A percentile compares a stretch with the other conserved stretches of the same genome.
Evolutionary conservation across 1,140 invertebrate genomes (phyloP).

Genomic region (Drepana arcuata): DNA sequence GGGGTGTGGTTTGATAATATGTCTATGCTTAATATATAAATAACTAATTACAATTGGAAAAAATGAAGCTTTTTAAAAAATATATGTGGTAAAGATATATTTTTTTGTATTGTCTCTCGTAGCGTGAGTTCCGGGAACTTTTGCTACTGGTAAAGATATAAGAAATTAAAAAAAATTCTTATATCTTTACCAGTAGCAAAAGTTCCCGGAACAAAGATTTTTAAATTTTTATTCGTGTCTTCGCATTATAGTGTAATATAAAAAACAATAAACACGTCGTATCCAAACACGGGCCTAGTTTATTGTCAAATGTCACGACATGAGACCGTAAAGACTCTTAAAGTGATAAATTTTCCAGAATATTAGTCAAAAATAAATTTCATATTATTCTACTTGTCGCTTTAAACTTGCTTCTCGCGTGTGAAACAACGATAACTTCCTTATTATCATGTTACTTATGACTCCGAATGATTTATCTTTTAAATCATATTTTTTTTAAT

Average conservation of each 20-base stretch:
- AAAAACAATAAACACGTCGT: conserved; percentile 59
- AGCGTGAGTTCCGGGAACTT: too few relatives aligned
- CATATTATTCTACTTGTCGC: conserved; percentile 50
- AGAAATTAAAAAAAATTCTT: neutral
- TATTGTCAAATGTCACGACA: conserved; percentile 59
- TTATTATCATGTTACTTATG: conserved; percentile 57
- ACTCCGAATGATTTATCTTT: conserved; percentile 8
- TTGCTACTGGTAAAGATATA: too few relatives aligned
- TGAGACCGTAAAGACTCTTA: conserved; percentile 36
- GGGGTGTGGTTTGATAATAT: too few relatives aligned
- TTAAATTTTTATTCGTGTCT: conserved; percentile 22
- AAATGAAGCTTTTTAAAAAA: too few relatives aligned
- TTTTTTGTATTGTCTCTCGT: too few relatives aligned
- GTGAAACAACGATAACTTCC: conserved; percentile 29
- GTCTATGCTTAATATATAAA: too few relatives aligned
- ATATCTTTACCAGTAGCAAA: neutral
- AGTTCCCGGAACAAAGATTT: neutral
- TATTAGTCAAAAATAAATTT: conserved; percentile 63
- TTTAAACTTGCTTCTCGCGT: conserved; percentile 39
- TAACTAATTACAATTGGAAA: too few relatives aligned
- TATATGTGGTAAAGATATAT: too few relatives aligned
- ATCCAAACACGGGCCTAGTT: conserved; percentile 25
- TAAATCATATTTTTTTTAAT: conserved; percentile 5
- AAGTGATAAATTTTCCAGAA: conserved; percentile 42
- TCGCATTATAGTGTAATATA: conserved; percentile 37